These are phyloP conservation scores for Anthopleura xanthogrammica DNA, from an alignment of 92 coral and sea anemone genomes.

Conservation along the genomic window DNA sequence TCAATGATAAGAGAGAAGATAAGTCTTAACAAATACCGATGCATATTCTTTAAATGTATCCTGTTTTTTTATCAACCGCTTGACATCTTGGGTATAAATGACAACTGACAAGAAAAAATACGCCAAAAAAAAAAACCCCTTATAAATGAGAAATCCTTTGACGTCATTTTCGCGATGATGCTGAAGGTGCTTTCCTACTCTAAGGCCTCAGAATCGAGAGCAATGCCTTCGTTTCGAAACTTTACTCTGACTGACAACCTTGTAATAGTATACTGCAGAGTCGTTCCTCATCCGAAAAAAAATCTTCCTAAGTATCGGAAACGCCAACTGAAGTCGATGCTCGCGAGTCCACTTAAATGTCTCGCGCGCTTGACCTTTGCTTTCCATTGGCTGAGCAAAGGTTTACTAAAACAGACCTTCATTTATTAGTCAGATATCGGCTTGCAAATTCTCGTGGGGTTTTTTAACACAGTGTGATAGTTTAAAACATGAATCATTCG, in stretches of 20 bases:
- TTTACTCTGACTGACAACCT: too few relatives aligned
- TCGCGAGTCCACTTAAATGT: constrained; percentile 50
- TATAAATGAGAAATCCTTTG: too few relatives aligned
- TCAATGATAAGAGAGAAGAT: background rate
- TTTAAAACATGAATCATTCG: constrained; percentile 16
- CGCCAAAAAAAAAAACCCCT: too few relatives aligned
- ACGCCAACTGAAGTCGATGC: background rate
- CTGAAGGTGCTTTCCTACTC: too few relatives aligned
- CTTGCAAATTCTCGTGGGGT: constrained; percentile 16
- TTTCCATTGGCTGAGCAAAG: constrained; percentile 33
- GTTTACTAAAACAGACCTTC: background rate
- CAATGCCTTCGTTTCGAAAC: too few relatives aligned
- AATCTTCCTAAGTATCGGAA: constrained; percentile 16
- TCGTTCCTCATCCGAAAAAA: background rate
- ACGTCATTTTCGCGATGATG: too few relatives aligned
- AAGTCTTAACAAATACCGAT: background rate
- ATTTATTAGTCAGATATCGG: constrained; percentile 14
- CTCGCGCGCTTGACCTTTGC: constrained; percentile 43
- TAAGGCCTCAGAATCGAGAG: too few relatives aligned
- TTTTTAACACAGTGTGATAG: background rate
- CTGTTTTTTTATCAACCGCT: background rate
- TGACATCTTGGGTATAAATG: too few relatives aligned
- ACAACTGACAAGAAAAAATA: too few relatives aligned
- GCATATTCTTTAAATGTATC: background rate
- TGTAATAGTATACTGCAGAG: background rate